A percentile compares a stretch with the other conserved stretches of the same genome.
phyloP scores from a whole-genome alignment of 2,797 vertebrate genomes.

The Gymnocypris eckloni region DNA sequence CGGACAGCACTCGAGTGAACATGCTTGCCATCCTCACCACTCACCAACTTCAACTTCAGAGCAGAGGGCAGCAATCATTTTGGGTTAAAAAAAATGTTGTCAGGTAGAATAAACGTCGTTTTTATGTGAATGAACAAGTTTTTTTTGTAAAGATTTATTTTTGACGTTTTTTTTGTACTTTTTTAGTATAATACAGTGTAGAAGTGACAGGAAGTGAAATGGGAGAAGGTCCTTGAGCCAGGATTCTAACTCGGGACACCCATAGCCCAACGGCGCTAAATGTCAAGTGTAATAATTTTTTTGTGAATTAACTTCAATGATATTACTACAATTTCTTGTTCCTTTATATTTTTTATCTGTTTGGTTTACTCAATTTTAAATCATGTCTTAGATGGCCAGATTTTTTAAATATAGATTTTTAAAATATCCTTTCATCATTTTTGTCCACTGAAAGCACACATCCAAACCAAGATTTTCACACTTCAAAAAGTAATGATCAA shows the following conservation, averaged over 20 bases:
- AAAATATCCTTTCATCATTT: background rate
- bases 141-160: too few species aligned
- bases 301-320: background rate
- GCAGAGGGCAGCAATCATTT: background rate
- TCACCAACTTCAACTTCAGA: conserved; percentile 44
- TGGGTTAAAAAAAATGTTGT: background rate
- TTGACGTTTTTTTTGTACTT: background rate
- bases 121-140: background rate
- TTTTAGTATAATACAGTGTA: background rate
- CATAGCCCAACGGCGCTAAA: too few species aligned
- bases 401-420: background rate
- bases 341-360: background rate
- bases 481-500: background rate
- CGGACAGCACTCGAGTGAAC: conserved; percentile 79
- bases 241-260: too few species aligned
- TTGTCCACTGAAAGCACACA: background rate
- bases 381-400: background rate
- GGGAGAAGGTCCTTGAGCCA: background rate
- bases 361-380: background rate
- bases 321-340: background rate
- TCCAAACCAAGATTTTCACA: background rate
- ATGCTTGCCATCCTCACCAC: conserved; percentile 76
- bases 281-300: background rate
- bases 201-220: background rate
- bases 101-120: background rate